Evolutionary conservation across 1,140 invertebrate species (phyloP), one percentile per base, ranked within the genome.

Genomic region (Drosophila ficusphila): DNA sequence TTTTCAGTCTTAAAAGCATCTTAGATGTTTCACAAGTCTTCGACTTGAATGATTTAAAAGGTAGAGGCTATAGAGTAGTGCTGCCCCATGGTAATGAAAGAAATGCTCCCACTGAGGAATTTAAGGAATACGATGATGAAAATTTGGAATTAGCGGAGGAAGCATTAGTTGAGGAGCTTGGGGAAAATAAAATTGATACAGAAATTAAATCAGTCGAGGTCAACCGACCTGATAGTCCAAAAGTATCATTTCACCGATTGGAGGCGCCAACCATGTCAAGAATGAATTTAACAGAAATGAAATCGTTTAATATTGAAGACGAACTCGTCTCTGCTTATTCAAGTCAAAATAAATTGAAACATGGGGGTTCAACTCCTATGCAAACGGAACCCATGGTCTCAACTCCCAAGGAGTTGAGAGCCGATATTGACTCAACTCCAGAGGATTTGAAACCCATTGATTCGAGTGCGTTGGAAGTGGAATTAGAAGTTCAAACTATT

Each of bases 1-100:
- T 76, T 3, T 52, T 68, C 5, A 60, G 58, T 18, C 14, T 81
- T 2, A 34, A 3, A 9, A 76, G 76, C 31, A 23, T 65, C 12
- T 0, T 52, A 0, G 16, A 65, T 29, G 12, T 79, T 6, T 11
- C 12, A 0, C 2, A 58, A 3, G 42, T 47, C 0, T 7, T 11
- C 0, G 27, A 75, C 5, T 61, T 82, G 27, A 0, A 3, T 0
- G 2, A 1, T 4, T 75, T 1, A 65, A 49, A 49, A 2, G 25
- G 39, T 2, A 54, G 33, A 0, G 57, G 68, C 21, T 57, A 60
- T 18, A 65, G 78, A 14, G 33, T 62, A 31, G 18, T 73, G 41
- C 65, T 29, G 0, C 21, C 48, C 3, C 25, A 11, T 0, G 29
- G 29, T 5, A 0, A 3, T 1, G 34, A 39, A 41, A 61, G 4